Percentiles rank a stretch among this genome's conserved stretches.
Evolutionary conservation across 2,797 vertebrate genomes (phyloP).

Genomic region (Nannoperca obscura): DNA sequence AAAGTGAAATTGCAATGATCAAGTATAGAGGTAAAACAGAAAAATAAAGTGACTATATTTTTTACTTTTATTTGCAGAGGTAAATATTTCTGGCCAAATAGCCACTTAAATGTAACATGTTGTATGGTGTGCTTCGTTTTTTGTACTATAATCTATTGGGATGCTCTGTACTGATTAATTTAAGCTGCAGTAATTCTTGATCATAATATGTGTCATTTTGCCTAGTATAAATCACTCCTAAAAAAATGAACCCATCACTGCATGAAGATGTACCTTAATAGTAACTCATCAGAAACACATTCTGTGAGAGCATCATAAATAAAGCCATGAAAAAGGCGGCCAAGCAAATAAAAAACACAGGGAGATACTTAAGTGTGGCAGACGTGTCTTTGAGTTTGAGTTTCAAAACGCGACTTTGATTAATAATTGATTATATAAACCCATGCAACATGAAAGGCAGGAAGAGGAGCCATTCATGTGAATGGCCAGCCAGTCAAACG

Average conservation of each 20-base stretch:
- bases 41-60: not conserved
- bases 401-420: constrained; percentile 97
- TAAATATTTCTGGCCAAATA: not conserved
- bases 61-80: not conserved
- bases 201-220: constrained; percentile 57
- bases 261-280: constrained; percentile 58
- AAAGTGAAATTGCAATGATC: not conserved
- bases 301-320: constrained; percentile 64
- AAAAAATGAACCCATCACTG: constrained; percentile 54
- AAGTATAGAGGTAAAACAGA: not conserved
- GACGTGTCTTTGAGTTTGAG: constrained; percentile 93
- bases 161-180: constrained; percentile 37
- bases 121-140: constrained; percentile 10
- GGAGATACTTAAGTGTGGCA: constrained; percentile 84
- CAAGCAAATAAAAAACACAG: constrained; percentile 75
- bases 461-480: constrained; percentile 92
- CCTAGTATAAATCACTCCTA: constrained; percentile 56
- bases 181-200: constrained; percentile 43
- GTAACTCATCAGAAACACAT: constrained; percentile 53
- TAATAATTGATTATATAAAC: constrained; percentile 99
- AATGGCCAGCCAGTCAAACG: constrained; percentile 93
- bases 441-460: constrained; percentile 96
- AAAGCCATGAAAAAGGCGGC: constrained; percentile 67
- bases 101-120: not conserved
- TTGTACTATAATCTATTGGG: constrained; percentile 6